phyloP scores from a whole-genome alignment of 1,140 invertebrate genomes.

The Gyrodactylus bullatarudis region DNA sequence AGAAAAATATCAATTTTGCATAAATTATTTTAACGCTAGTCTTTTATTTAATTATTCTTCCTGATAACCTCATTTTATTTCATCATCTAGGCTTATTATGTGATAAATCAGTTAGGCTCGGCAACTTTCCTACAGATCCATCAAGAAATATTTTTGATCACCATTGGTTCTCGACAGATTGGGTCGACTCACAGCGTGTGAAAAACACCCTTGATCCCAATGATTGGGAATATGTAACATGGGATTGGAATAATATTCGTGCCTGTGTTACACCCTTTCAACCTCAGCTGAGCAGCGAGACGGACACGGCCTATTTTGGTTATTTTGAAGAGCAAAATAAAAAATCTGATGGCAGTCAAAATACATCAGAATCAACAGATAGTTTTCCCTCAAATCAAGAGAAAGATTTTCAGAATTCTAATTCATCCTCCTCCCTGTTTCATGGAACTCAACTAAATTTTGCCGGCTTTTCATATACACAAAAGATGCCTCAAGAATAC shows the following conservation, averaged over 20 bases:
- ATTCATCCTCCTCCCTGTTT: background rate
- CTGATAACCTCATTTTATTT: background rate
- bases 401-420: too few species aligned
- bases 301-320: slow-evolving; percentile 4
- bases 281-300: background rate
- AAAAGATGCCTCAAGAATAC: background rate
- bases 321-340: background rate
- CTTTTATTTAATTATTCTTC: background rate
- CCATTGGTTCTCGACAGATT: background rate
- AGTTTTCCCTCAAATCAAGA: too few species aligned
- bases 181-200: slow-evolving; percentile 18
- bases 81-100: slow-evolving; percentile 1
- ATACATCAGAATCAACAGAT: too few species aligned
- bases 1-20: background rate
- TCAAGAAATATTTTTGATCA: background rate
- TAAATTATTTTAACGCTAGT: background rate
- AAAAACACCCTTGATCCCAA: slow-evolving; percentile 55
- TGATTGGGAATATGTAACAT: slow-evolving; percentile 41
- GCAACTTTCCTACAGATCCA: background rate
- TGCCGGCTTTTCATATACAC: background rate
- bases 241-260: slow-evolving; percentile 77
- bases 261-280: background rate
- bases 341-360: background rate
- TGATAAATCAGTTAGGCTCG: background rate
- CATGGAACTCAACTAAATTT: background rate